These are phyloP conservation scores for Myzus persicae DNA, from an alignment of 1,140 invertebrate species.

Conservation along the genomic window DNA sequence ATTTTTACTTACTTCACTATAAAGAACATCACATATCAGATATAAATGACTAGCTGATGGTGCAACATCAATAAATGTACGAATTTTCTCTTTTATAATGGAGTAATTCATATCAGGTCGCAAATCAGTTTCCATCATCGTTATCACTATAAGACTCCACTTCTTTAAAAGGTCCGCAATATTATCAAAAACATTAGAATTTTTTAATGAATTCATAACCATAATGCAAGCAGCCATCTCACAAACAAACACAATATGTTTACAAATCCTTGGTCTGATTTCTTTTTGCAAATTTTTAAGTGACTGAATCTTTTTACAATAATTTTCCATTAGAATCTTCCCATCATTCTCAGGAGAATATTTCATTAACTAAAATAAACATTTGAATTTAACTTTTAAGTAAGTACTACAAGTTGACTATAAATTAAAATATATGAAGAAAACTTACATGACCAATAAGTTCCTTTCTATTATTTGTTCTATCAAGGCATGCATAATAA, in stretches of 20 bases:
- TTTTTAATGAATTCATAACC: neutral
- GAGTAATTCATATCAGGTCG: neutral
- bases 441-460: slow-evolving; percentile 16
- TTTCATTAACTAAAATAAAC: slow-evolving; percentile 30
- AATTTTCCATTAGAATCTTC: neutral
- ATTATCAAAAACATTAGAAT: neutral
- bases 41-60: slow-evolving; percentile 26
- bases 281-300: neutral
- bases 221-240: slow-evolving; percentile 31
- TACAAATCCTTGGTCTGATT: neutral
- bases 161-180: neutral
- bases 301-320: neutral
- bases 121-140: slow-evolving; percentile 2
- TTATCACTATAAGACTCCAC: neutral
- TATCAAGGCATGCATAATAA: slow-evolving; percentile 41
- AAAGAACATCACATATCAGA: neutral
- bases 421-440: neutral
- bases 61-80: neutral
- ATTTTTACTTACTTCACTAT: slow-evolving; percentile 17
- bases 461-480: neutral
- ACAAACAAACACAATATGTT: neutral
- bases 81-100: neutral
- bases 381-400: neutral
- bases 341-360: neutral
- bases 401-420: neutral